A percentile compares a stretch with the other conserved stretches of the same genome.
Conservation (phyloP, 2,113 vertebrate genomes). For the Abramis brama region DNA sequence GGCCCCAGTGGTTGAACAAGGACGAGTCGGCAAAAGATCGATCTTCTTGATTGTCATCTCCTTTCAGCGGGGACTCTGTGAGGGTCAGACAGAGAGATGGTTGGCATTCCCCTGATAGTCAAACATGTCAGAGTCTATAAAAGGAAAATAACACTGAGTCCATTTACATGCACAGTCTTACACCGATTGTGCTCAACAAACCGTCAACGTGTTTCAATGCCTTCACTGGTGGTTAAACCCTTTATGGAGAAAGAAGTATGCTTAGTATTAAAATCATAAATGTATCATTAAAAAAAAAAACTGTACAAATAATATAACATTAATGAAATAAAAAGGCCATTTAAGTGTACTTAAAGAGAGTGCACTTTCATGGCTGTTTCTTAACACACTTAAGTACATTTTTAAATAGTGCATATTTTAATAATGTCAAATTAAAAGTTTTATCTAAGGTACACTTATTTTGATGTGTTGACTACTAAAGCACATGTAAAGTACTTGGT, state of each 20-base stretch:
- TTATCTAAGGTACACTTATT: no score
- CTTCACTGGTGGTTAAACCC: neutral
- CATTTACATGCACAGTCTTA: neutral
- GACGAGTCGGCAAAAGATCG: constrained; percentile 91
- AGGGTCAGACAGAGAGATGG: constrained; percentile 48
- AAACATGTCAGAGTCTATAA: neutral
- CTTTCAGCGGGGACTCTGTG: constrained; percentile 85
- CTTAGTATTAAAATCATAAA: neutral
- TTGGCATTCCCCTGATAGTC: neutral
- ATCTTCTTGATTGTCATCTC: constrained; percentile 77
- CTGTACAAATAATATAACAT: no score
- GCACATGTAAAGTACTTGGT: no score
- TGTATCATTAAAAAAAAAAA: neutral
- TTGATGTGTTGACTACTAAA: no score
- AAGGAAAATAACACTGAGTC: neutral
- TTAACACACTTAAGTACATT: no score
- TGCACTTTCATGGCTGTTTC: no score
- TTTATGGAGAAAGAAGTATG: neutral
- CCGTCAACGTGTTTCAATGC: neutral
- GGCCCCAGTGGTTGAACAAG: constrained; percentile 95
- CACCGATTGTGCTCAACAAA: neutral
- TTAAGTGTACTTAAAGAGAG: no score
- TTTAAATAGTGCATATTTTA: no score
- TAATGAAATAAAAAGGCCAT: no score
- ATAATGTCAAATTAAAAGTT: no score